Base-by-base conservation (phyloP, 1,140 invertebrate species). In the Nymphalis io region DNA sequence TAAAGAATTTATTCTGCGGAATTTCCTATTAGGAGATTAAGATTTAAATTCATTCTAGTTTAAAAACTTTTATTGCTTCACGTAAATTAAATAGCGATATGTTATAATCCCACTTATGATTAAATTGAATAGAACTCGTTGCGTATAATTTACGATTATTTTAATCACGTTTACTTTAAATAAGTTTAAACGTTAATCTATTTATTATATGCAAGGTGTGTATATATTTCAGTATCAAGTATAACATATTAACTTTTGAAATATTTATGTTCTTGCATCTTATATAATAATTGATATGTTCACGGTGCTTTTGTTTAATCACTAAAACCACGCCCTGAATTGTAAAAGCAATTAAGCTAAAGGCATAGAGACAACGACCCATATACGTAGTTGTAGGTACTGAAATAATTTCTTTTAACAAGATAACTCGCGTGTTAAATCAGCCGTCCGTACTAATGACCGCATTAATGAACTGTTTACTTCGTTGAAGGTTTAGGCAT, bases 1-100 rank as follows among this genome's bases (percentile, higher is more conserved):
- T 63, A 46, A 46, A 64, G 51, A 58, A 70, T 63, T 64, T 55
- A 70, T 64, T 64, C 60, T 51, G 16, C 33, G 62, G 53, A 60
- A 40, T 63, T 64, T 39, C 38, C 62, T 23, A 27, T 15, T 57
- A 64, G 20, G 18, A 55, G 51, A 64, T 64, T 57, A 57, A 64
- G 51, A 64, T 27, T 64, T 38, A 42, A 15, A 8, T 18, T 18
- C 21, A 38, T 55, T 33, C 11, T n/a, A 64, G 38, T 57, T 21
- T 33, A 57, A 63, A 53, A 13, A 55, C 10, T 55, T 57, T 39
- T 53, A 38, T 51, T 42, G 62, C 18, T 53, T 46, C 12, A 53
- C 18, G 46, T 8, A 55, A 27, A 55, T 55, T 27, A 21, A 55
- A 13, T 4, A 12, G 23, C 16, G 8, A 27, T 15, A 5, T n/a